Evolutionary conservation across 2,888 invertebrate genomes (phyloP).

Genomic region (Rhingia campestris): DNA sequence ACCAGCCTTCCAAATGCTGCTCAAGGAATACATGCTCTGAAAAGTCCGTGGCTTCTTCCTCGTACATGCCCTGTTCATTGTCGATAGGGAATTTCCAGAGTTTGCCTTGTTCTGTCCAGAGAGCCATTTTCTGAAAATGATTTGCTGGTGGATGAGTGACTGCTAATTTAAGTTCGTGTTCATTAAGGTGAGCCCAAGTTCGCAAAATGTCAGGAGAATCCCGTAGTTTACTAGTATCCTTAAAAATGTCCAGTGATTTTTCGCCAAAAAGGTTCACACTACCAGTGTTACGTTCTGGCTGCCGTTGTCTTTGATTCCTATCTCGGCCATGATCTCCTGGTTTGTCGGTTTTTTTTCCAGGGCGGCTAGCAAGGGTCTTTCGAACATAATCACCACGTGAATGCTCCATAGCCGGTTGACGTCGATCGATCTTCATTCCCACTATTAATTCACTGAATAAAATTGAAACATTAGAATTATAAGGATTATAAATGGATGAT

Average conservation of each 20-base stretch:
- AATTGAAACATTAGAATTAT: neutral
- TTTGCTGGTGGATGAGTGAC: slow-evolving; percentile 91
- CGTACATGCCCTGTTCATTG: slow-evolving; percentile 94
- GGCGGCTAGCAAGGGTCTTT: slow-evolving; percentile 78
- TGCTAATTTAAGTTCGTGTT: slow-evolving; percentile 87
- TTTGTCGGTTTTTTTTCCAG: slow-evolving; percentile 5
- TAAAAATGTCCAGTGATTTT: slow-evolving; percentile 87
- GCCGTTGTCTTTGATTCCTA: slow-evolving; percentile 40
- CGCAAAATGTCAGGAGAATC: slow-evolving; percentile 82
- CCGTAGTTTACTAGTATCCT: slow-evolving; percentile 76
- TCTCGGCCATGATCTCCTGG: neutral
- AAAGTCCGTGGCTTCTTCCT: slow-evolving; percentile 89
- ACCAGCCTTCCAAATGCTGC: slow-evolving; percentile 92
- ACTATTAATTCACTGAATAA: slow-evolving; percentile 87
- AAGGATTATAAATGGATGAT: neutral
- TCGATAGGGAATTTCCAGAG: slow-evolving; percentile 98
- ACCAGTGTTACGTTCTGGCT: slow-evolving; percentile 79
- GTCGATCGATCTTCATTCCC: slow-evolving; percentile 90
- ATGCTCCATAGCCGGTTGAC: slow-evolving; percentile 75
- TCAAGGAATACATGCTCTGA: slow-evolving; percentile 98
- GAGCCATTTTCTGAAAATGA: slow-evolving; percentile 95
- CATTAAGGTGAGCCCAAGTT: slow-evolving; percentile 88
- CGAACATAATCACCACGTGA: slow-evolving; percentile 82
- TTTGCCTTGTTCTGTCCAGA: slow-evolving; percentile 97
- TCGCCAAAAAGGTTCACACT: slow-evolving; percentile 86